These are phyloP conservation scores for Alligator mississippiensis DNA, from an alignment of 2,113 vertebrate genomes.

Conservation along the genomic window DNA sequence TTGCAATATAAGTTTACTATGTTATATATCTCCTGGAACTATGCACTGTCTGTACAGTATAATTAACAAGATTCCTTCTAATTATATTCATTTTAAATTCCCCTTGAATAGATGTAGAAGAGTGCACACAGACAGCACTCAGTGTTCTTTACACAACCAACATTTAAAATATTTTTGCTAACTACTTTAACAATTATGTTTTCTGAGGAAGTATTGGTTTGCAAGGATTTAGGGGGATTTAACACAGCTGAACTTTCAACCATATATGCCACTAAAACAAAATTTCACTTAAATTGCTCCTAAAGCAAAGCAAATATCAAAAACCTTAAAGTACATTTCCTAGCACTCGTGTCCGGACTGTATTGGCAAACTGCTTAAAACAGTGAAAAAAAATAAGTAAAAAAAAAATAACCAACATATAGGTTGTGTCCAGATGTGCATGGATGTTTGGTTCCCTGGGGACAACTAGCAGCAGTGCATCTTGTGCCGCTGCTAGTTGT, in stretches of 20 bases:
- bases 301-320: not conserved
- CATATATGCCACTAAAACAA: slow-evolving; percentile 1
- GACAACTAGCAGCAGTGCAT: no score
- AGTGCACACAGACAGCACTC: not conserved
- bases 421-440: not conserved
- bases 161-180: slow-evolving; percentile 8
- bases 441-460: no score
- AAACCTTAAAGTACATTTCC: not conserved
- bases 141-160: slow-evolving; percentile 6
- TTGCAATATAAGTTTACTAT: not conserved
- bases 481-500: no score
- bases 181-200: slow-evolving; percentile 12
- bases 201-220: slow-evolving; percentile 29
- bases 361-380: not conserved
- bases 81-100: slow-evolving; percentile 26
- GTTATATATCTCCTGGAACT: not conserved
- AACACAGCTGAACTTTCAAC: slow-evolving; percentile 20
- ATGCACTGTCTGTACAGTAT: not conserved
- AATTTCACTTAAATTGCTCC: not conserved
- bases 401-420: not conserved
- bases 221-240: slow-evolving; percentile 17
- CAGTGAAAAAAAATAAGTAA: not conserved
- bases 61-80: slow-evolving; percentile 33
- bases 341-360: not conserved
- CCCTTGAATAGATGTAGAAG: slow-evolving; percentile 21